Evolutionary conservation across 1,140 invertebrate species (phyloP).

Genomic region (Calosoma granatense): DNA sequence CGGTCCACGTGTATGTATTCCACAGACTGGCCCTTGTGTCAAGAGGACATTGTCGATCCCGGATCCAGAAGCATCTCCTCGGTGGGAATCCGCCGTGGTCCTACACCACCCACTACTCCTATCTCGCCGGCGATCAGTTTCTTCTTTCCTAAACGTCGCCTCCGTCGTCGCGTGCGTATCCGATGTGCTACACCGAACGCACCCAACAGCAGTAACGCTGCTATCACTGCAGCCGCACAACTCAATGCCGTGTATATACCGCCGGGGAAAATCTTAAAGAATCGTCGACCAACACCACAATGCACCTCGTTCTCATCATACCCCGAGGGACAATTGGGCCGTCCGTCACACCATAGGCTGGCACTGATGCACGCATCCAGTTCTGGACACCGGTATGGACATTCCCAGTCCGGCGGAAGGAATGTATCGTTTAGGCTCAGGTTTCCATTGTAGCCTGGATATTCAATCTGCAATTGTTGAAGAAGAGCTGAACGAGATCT

Average conservation of each 20-base stretch:
- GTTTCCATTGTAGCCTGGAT: slow-evolving; percentile 31
- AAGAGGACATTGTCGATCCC: slow-evolving; percentile 47
- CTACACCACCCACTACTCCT: slow-evolving; percentile 25
- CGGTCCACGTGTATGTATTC: slow-evolving; percentile 82
- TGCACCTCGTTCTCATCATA: slow-evolving; percentile 67
- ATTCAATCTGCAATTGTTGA: slow-evolving; percentile 44
- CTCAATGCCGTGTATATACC: slow-evolving; percentile 42
- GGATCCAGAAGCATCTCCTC: slow-evolving; percentile 49
- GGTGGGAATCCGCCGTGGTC: slow-evolving; percentile 33
- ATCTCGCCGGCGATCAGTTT: slow-evolving; percentile 38
- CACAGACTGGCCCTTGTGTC: slow-evolving; percentile 75
- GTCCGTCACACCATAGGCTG: slow-evolving; percentile 79
- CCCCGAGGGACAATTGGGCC: slow-evolving; percentile 72
- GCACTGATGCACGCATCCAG: slow-evolving; percentile 79
- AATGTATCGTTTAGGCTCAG: slow-evolving; percentile 43
- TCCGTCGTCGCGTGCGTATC: slow-evolving; percentile 28
- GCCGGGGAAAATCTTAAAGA: slow-evolving; percentile 34
- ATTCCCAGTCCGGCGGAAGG: slow-evolving; percentile 43
- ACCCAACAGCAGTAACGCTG: slow-evolving; percentile 42
- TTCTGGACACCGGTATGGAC: slow-evolving; percentile 71
- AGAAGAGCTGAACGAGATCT: slow-evolving; percentile 50
- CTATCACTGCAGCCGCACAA: slow-evolving; percentile 42
- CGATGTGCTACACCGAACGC: slow-evolving; percentile 36
- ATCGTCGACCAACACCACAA: slow-evolving; percentile 41
- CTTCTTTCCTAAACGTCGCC: slow-evolving; percentile 41